These are phyloP conservation scores for Apteryx owenii DNA, from an alignment of 2,113 vertebrate species.

Conservation along the genomic window DNA sequence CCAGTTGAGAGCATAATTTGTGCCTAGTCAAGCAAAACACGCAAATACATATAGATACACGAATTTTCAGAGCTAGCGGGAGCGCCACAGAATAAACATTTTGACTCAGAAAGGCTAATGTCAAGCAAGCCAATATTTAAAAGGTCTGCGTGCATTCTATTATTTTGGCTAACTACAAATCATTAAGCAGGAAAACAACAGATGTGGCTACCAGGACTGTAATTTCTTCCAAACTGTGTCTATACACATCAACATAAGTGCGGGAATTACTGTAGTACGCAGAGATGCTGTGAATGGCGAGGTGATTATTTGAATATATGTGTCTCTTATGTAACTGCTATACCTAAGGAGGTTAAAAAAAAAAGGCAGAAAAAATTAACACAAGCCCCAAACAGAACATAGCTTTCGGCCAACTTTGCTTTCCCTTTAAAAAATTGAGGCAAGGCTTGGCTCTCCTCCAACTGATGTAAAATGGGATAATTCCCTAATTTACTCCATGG, in stretches of 20 bases:
- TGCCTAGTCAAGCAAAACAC: conserved; percentile 75
- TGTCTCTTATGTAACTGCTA: background rate
- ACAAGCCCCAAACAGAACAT: accelerated
- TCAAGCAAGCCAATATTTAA: conserved; percentile 71
- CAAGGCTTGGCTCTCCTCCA: background rate
- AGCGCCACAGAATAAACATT: conserved; percentile 41
- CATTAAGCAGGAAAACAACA: conserved; percentile 72
- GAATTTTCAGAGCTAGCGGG: conserved; percentile 76
- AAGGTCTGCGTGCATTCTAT: conserved; percentile 69
- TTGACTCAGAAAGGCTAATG: conserved; percentile 71
- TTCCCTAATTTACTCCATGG: background rate
- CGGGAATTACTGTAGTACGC: conserved; percentile 30
- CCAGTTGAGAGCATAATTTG: conserved; percentile 80
- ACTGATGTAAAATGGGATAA: background rate
- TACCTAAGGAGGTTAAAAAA: background rate
- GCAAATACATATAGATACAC: conserved; percentile 72
- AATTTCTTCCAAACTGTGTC: conserved; percentile 67
- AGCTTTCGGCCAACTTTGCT: background rate
- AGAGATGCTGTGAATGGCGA: background rate
- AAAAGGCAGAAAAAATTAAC: background rate
- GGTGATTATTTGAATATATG: conserved; percentile 4
- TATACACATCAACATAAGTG: background rate
- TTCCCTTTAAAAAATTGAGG: background rate
- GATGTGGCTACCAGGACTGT: conserved; percentile 35
- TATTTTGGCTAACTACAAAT: conserved; percentile 73